Conservation (phyloP, 1,140 invertebrate genomes). For the Macrocentrus cingulum region DNA sequence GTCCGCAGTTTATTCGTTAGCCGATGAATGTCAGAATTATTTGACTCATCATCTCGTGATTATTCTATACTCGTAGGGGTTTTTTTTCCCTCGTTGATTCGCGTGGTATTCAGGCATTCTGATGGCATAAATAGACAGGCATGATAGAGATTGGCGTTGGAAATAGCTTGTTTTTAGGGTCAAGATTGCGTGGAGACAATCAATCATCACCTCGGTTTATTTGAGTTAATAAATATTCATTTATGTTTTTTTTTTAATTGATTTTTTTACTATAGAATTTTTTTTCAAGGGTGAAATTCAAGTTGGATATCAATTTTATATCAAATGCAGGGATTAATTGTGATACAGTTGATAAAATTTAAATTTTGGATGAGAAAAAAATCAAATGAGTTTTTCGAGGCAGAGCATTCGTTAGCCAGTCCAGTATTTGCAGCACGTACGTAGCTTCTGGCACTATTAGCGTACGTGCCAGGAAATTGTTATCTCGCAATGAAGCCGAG, state of each 20-base stretch:
- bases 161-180: not conserved
- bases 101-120: not conserved
- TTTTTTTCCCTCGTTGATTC: not conserved
- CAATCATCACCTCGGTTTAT: not conserved
- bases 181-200: not conserved
- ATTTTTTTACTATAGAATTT: no score
- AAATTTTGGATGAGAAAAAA: not conserved
- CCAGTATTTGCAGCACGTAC: constrained; percentile 14
- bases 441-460: constrained; percentile 9
- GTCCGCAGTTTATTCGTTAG: no score
- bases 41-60: not conserved
- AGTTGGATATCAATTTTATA: no score
- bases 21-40: no score
- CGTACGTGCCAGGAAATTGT: constrained; percentile 15
- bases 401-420: not conserved
- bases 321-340: no score
- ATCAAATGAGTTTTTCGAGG: not conserved
- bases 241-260: no score
- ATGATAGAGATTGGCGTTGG: not conserved
- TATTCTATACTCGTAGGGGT: not conserved
- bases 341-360: not conserved
- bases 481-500: not conserved
- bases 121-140: constrained; percentile 4
- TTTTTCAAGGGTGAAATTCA: no score
- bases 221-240: no score